Base-by-base conservation (phyloP, 1,140 invertebrate genomes). In the Lycorma delicatula region DNA sequence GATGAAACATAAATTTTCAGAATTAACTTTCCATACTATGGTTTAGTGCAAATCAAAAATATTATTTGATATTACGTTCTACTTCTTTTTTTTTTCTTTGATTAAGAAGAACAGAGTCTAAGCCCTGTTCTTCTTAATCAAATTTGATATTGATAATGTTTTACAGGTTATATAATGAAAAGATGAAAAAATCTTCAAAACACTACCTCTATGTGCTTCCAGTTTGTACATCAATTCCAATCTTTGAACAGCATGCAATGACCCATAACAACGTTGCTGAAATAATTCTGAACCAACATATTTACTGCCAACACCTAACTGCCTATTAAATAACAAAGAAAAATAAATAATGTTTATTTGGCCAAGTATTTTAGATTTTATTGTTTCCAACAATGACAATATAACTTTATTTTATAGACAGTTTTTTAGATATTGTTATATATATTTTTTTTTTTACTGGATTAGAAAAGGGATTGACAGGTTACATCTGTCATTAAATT, bases 171-270 rank as follows among this genome's bases (percentile, higher is more conserved):
- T 34, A 34, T 9, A 9, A 9, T 9, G n/a, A n/a, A 9, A 9
- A 34, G 31, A 9, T 34, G 31, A 34, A 9, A n/a, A 9, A 34
- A 34, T 9, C 9, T 34, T 34, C n/a, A 34, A 34, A 9, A 34
- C n/a, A n/a, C 18, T 44, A 44, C 41, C 41, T 29, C 76, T 74
- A 74, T 97, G 93, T 60, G 81, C 80, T 28, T 85, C 80, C 65
- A 97, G 74, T 68, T 85, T 83, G 62, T 85, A 81, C 71, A 86
- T 81, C 27, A 92, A 74, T 68, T 92, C 81, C 65, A 97, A 74
- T 60, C 88, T 81, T 71, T 94, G 83, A 6, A 93, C 87, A 62
- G 82, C 82, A 66, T 89, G 82, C 23, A 93, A 74, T 20, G 91
- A 93, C 7, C 85, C 86, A 67, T 91, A 91, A 71, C 85, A 90